A percentile compares a stretch with the other conserved stretches of the same genome.
Conservation (phyloP, 35 echinoderm and acorn worm species). For the Heliocidaris erythrogramma region DNA sequence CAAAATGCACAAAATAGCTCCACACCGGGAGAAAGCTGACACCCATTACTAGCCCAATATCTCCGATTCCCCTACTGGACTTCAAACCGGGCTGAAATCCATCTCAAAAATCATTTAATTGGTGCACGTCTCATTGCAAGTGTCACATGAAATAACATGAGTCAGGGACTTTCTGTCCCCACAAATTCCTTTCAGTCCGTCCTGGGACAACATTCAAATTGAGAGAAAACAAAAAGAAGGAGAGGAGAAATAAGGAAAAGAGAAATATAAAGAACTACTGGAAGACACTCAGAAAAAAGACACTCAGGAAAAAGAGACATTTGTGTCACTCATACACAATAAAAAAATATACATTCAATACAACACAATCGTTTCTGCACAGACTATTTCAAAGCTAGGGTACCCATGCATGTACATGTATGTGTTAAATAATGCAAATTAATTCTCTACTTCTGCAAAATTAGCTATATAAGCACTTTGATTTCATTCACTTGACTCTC, state of each 20-base stretch:
- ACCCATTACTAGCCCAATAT: conserved; percentile 37
- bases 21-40: conserved; percentile 16
- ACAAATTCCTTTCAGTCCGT: not conserved
- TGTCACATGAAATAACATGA: conserved; percentile 34
- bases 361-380: too few relatives aligned
- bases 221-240: not conserved
- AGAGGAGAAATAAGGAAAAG: not conserved
- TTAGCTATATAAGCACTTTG: too few relatives aligned
- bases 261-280: not conserved
- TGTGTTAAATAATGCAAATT: too few relatives aligned
- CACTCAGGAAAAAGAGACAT: too few relatives aligned
- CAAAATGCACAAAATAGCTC: conserved; percentile 6
- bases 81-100: not conserved
- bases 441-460: too few relatives aligned
- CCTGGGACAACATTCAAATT: not conserved
- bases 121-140: conserved; percentile 6
- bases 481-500: too few relatives aligned
- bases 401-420: too few relatives aligned
- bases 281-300: not conserved
- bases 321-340: too few relatives aligned
- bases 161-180: conserved; percentile 7
- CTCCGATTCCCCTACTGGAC: not conserved
- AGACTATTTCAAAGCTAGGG: too few relatives aligned
- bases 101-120: conserved; percentile 13
- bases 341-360: too few relatives aligned